Base-by-base conservation (phyloP, 1,140 invertebrate species). In the Hestina assimilis region DNA sequence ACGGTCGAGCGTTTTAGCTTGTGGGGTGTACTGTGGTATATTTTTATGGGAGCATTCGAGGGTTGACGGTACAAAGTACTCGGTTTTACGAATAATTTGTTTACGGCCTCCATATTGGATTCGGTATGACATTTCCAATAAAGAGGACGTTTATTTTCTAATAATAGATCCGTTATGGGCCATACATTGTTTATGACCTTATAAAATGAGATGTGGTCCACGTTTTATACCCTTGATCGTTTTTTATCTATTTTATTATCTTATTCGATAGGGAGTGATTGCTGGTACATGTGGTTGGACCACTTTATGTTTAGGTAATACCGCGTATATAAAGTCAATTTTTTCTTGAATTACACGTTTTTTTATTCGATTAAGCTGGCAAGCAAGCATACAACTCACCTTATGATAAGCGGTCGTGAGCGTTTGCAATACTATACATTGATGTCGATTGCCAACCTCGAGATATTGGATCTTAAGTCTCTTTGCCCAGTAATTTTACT, bases 21-120 rank as follows among this genome's bases (percentile, higher is more conserved):
- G 60, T 68, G 66, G 60, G 74, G 64, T 59, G 64, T 65, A 53
- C 47, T 58, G 54, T 63, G 63, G 61, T 72, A 71, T 73, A 76
- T 69, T 76, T 80, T 83, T 79, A 79, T 82, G 66, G 67, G 54
- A 20, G 58, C 68, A 48, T 71, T 81, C 51, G 75, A 76, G 81
- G 82, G 77, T 75, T 72, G 64, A 63, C 54, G 62, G n/a, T 43
- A 63, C 63, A 67, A 64, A 69, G 60, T 59, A 69, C 72, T 69
- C n/a, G 70, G 65, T 66, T 69, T 73, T 67, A 63, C 67, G 75
- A 71, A 76, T 82, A 87, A 84, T 84, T 84, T 84, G 81, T 87
- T 87, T 87, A 84, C 61, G 59, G 58, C 72, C 41, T 28, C 65
- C 74, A 79, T 82, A 81, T 82, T 75, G 77, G 79, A 79, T 77